Conservation (phyloP, 2,797 vertebrate species). For the Sphenodon punctatus region DNA sequence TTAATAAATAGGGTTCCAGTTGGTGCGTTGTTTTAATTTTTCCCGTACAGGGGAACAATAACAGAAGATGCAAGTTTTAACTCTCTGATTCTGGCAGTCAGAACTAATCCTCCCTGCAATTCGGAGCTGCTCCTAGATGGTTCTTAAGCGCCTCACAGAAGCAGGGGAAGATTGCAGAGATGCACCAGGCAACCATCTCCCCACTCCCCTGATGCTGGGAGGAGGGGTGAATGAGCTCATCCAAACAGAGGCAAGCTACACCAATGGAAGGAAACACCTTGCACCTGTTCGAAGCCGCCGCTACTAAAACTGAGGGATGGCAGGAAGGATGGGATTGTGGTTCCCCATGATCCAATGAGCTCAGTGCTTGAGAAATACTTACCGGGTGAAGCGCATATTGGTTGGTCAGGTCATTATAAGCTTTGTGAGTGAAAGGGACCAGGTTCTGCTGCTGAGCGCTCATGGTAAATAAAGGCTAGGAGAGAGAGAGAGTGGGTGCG, state of each 20-base stretch:
- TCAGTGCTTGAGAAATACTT: slow-evolving; percentile 25
- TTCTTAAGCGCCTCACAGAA: no score
- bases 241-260: not conserved
- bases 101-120: no score
- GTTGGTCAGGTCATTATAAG: slow-evolving; percentile 73
- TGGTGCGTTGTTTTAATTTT: no score
- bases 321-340: not conserved
- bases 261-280: not conserved
- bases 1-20: no score
- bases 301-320: not conserved
- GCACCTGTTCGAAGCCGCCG: not conserved
- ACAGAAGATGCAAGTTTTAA: no score
- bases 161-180: no score
- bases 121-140: no score
- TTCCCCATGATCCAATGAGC: not conserved
- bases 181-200: no score
- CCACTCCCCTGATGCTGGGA: no score
- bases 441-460: slow-evolving; percentile 83
- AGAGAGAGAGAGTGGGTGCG: not conserved
- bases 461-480: slow-evolving; percentile 79
- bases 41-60: no score
- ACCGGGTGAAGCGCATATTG: slow-evolving; percentile 79
- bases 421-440: slow-evolving; percentile 68
- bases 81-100: no score
- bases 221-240: no score